These are phyloP conservation scores for Pachliopta kotzebuea DNA, from an alignment of 2,888 invertebrate genomes.

Conservation along the genomic window DNA sequence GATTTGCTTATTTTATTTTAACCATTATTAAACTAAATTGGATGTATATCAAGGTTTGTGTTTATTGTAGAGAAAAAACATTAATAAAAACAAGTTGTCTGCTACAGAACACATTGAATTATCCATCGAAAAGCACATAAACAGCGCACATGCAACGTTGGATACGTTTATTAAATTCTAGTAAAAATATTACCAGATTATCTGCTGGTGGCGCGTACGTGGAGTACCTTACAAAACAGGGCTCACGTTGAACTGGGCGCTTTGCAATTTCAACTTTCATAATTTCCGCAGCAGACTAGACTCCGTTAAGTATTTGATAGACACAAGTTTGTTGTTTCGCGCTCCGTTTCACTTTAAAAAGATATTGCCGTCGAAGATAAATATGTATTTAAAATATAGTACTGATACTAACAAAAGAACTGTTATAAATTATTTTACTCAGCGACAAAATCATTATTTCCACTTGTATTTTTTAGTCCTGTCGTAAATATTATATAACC, in stretches of 20 bases:
- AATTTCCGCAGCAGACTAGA: slow-evolving; percentile 24
- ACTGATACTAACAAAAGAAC: not conserved
- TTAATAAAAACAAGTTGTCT: not conserved
- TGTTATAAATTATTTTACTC: not conserved
- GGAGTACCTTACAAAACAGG: not conserved
- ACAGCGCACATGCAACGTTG: not conserved
- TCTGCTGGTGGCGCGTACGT: not conserved
- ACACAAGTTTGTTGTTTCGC: not conserved
- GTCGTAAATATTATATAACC: no score
- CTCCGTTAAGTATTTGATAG: slow-evolving; percentile 2
- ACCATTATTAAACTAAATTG: no score
- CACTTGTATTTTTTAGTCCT: no score
- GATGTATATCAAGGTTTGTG: no score
- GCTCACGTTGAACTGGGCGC: not conserved
- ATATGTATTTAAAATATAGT: not conserved
- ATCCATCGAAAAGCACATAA: not conserved
- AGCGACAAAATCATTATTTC: no score
- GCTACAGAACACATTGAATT: not conserved
- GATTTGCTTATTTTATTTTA: no score
- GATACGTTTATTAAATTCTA: not conserved
- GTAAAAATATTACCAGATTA: not conserved
- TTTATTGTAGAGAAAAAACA: no score
- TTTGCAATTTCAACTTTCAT: slow-evolving; percentile 24
- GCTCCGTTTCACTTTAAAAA: slow-evolving; percentile 3
- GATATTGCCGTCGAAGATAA: not conserved